A percentile compares a stretch with the other conserved stretches of the same genome.
phyloP scores from a whole-genome alignment of 2,797 vertebrate species.

The Spondyliosoma cantharus region DNA sequence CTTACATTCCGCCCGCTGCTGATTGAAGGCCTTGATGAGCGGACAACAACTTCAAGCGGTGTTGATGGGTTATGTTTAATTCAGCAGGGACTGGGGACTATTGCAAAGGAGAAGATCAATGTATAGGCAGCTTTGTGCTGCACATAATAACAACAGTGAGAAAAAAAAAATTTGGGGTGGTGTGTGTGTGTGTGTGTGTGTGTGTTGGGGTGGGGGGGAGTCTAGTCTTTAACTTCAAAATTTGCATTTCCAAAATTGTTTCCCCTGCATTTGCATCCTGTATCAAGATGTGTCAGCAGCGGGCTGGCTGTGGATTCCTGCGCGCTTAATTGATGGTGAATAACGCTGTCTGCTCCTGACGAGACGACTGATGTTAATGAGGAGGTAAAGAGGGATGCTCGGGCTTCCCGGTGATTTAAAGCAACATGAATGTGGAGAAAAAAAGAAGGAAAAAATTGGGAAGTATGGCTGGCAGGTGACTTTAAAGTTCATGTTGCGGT shows the following conservation, averaged over 20 bases:
- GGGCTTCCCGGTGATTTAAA: constrained; percentile 71
- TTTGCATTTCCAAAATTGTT: constrained; percentile 68
- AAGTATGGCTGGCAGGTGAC: constrained; percentile 61
- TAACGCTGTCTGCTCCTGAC: constrained; percentile 70
- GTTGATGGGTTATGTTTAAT: constrained; percentile 71
- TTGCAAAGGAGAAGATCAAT: constrained; percentile 60
- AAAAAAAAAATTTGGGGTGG: constrained; percentile 16
- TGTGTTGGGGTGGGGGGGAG: background rate
- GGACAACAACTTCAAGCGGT: constrained; percentile 58
- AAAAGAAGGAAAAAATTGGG: background rate
- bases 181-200: background rate
- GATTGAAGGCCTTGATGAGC: constrained; percentile 50
- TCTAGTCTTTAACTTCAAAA: constrained; percentile 53
- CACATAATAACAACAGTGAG: constrained; percentile 41
- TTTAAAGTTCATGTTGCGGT: constrained; percentile 56
- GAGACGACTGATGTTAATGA: constrained; percentile 75
- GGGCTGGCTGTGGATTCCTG: constrained; percentile 44
- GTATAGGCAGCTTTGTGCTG: constrained; percentile 67
- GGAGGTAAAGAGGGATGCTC: constrained; percentile 62
- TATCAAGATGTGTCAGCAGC: constrained; percentile 65
- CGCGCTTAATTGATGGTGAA: constrained; percentile 77
- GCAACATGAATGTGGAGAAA: constrained; percentile 63
- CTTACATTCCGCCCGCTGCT: background rate
- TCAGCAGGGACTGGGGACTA: constrained; percentile 61
- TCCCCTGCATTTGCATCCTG: constrained; percentile 57